These are phyloP conservation scores for Sebastes cheni DNA, from an alignment of 2,797 vertebrate species.

Conservation along the genomic window DNA sequence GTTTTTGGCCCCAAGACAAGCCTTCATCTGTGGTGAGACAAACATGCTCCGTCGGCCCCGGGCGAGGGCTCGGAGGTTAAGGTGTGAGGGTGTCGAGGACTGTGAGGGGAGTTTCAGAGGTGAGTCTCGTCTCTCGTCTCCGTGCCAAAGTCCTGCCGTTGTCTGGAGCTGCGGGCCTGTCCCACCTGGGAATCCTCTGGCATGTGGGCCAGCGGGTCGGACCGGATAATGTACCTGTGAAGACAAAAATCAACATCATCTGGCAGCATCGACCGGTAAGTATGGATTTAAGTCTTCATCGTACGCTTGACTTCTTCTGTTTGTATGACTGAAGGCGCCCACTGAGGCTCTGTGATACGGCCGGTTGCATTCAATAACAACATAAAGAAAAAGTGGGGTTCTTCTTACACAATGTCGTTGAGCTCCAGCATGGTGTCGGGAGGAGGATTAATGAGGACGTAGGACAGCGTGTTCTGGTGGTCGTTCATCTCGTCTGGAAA, in stretches of 20 bases:
- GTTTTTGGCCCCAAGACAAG: background rate
- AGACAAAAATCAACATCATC: slow-evolving; percentile 4
- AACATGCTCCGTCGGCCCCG: slow-evolving; percentile 5
- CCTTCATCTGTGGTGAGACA: slow-evolving; percentile 17
- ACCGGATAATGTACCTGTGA: slow-evolving; percentile 94
- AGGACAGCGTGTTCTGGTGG: slow-evolving; percentile 97
- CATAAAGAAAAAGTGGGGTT: background rate
- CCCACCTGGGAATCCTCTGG: slow-evolving; percentile 86
- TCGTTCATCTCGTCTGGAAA: slow-evolving; percentile 97
- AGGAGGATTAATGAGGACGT: slow-evolving; percentile 96
- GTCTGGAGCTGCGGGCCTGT: slow-evolving; percentile 78
- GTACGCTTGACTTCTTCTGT: too few relatives aligned
- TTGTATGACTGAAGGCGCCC: too few relatives aligned
- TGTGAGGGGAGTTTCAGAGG: slow-evolving; percentile 76
- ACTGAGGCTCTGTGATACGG: too few relatives aligned
- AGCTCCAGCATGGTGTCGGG: slow-evolving; percentile 96
- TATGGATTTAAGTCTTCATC: background rate
- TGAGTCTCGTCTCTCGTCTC: slow-evolving; percentile 93
- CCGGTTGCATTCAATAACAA: too few relatives aligned
- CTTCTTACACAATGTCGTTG: slow-evolving; percentile 91
- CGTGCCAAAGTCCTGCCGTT: slow-evolving; percentile 84
- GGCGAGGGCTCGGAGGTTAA: slow-evolving; percentile 33
- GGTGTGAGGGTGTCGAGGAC: slow-evolving; percentile 45
- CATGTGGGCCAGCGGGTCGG: slow-evolving; percentile 93
- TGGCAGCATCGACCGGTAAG: background rate